phyloP scores from a whole-genome alignment of 2,888 invertebrate genomes.

The Teleogryllus oceanicus region DNA sequence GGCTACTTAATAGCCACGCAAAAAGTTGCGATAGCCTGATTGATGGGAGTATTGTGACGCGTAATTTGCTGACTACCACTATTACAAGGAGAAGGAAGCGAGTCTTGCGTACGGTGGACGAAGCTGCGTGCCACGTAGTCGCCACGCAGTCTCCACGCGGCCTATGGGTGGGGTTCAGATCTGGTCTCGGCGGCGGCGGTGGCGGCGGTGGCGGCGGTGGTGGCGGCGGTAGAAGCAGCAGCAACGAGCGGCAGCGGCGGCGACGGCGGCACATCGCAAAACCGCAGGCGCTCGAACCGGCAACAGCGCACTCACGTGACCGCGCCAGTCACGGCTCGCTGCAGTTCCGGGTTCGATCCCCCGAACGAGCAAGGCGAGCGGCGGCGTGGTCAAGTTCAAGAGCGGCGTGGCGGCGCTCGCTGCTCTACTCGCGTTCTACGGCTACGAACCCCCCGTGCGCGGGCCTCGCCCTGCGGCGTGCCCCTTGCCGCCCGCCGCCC shows the following conservation, averaged over 20 bases:
- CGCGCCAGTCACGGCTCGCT: conserved; percentile 23
- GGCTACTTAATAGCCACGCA: too few species aligned
- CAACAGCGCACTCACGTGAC: conserved; percentile 20
- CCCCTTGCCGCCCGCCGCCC: too few species aligned
- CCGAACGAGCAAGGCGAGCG: neutral
- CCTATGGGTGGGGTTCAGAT: neutral
- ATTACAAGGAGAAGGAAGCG: too few species aligned
- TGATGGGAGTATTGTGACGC: too few species aligned
- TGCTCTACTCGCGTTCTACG: too few species aligned
- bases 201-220: neutral
- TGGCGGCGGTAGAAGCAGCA: neutral
- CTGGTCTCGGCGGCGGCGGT: neutral
- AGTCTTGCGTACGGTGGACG: too few species aligned
- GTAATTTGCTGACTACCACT: too few species aligned
- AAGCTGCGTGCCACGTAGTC: neutral
- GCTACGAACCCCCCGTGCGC: too few species aligned
- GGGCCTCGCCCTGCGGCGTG: too few species aligned
- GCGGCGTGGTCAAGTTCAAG: conserved; percentile 26
- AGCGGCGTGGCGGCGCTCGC: conserved; percentile 11
- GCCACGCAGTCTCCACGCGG: neutral
- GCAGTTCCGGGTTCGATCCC: conserved; percentile 37
- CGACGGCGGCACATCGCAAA: conserved; percentile 20
- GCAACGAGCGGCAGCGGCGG: neutral
- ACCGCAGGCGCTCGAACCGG: neutral
- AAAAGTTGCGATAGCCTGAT: too few species aligned